Evolutionary conservation across 1,140 invertebrate genomes (phyloP).

Genomic region (Leptopilina clavipes): DNA sequence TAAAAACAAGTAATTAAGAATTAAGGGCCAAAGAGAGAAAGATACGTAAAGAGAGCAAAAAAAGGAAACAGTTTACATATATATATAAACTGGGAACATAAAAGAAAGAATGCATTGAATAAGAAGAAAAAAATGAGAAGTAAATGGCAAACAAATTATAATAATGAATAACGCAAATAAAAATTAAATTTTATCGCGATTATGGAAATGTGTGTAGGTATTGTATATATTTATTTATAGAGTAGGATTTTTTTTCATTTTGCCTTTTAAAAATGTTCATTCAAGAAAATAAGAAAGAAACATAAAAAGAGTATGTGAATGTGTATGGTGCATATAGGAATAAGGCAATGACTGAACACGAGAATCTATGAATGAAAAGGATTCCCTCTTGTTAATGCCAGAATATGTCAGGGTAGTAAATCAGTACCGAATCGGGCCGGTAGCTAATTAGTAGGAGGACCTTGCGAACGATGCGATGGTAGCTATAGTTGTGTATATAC

Average conservation of each 20-base stretch:
- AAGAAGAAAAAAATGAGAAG: no score
- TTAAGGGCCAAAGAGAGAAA: no score
- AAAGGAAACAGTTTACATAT: no score
- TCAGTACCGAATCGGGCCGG: constrained; percentile 69
- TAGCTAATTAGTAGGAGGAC: constrained; percentile 70
- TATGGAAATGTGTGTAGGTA: not conserved
- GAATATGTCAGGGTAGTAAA: constrained; percentile 66
- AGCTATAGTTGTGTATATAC: not conserved
- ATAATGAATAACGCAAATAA: no score
- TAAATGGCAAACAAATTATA: no score
- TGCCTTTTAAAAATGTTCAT: not conserved
- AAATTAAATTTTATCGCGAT: not conserved
- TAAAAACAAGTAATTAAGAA: no score
- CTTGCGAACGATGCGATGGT: constrained; percentile 56
- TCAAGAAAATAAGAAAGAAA: constrained; percentile 8
- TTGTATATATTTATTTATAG: not conserved
- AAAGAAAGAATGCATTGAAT: no score
- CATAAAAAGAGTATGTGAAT: not conserved
- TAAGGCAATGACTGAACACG: constrained; percentile 46
- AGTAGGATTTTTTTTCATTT: not conserved
- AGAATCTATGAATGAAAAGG: constrained; percentile 71
- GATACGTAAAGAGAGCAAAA: no score
- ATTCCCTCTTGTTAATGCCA: constrained; percentile 56
- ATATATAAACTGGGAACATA: no score
- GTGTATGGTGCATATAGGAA: not conserved